Conservation (phyloP, 2,888 invertebrate species). For the Ptilodon capucinus region DNA sequence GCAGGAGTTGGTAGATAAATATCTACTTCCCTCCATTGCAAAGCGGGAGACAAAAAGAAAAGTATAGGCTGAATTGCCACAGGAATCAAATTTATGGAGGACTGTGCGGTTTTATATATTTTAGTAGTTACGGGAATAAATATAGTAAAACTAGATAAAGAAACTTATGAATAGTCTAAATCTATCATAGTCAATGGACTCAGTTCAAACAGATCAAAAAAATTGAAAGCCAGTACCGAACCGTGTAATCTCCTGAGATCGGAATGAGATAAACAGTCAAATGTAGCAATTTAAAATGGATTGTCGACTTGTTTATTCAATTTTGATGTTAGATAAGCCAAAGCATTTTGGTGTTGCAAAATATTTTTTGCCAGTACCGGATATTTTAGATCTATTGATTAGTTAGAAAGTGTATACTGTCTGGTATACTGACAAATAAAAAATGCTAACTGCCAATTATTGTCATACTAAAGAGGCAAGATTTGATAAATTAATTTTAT, state of each 20-base stretch:
- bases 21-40: no score
- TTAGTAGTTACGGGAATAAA: no score
- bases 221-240: neutral
- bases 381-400: neutral
- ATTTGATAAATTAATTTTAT: neutral
- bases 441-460: neutral
- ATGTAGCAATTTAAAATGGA: conserved; percentile 9
- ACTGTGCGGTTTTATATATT: no score
- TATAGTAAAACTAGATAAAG: no score
- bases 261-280: conserved; percentile 7
- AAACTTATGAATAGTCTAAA: no score
- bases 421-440: neutral
- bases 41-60: no score
- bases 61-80: no score
- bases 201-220: neutral
- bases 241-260: neutral
- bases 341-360: neutral
- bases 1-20: no score
- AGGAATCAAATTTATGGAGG: no score
- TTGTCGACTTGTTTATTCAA: conserved; percentile 3
- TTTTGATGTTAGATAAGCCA: conserved; percentile 7
- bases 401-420: neutral
- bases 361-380: neutral
- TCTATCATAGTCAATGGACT: no score
- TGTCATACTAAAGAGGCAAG: neutral